These are phyloP conservation scores for Hypsibius dujardini DNA, from an alignment of 1,140 invertebrate genomes.

Conservation along the genomic window DNA sequence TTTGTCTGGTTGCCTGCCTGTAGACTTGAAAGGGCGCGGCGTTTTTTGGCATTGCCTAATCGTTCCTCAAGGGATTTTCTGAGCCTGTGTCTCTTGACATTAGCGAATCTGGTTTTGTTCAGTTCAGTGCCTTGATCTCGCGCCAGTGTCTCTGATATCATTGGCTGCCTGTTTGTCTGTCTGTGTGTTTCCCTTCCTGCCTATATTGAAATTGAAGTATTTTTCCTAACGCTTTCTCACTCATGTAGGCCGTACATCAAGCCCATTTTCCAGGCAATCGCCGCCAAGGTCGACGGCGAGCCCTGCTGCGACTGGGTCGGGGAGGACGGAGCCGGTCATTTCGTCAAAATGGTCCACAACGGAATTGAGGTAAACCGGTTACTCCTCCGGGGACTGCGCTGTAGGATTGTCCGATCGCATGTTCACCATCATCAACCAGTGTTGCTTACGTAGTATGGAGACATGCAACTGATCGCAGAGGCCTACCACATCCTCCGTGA, in stretches of 20 bases:
- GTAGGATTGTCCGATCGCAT: constrained; percentile 22
- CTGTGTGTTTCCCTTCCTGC: background rate
- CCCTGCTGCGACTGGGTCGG: constrained; percentile 98
- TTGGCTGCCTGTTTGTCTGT: no score
- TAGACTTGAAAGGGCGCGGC: no score
- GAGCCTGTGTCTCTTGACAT: no score
- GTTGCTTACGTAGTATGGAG: no score
- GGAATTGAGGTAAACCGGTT: no score
- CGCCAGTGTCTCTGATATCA: no score
- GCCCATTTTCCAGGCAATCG: constrained; percentile 74
- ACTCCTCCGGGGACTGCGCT: no score
- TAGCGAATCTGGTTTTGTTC: no score
- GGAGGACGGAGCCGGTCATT: constrained; percentile 87
- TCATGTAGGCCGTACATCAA: constrained; percentile 64
- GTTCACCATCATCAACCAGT: constrained; percentile 37
- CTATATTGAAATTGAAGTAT: background rate
- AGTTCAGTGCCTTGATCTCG: no score
- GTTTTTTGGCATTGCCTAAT: no score
- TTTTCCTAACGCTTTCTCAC: background rate
- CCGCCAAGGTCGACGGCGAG: constrained; percentile 68
- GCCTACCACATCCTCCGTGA: constrained; percentile 85
- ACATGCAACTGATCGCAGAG: constrained; percentile 98
- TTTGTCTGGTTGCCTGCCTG: no score
- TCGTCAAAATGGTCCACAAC: constrained; percentile 99
- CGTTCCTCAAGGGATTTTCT: no score